Evolutionary conservation across 2,797 vertebrate species (phyloP).

Genomic region (Peromyscus aztecus): DNA sequence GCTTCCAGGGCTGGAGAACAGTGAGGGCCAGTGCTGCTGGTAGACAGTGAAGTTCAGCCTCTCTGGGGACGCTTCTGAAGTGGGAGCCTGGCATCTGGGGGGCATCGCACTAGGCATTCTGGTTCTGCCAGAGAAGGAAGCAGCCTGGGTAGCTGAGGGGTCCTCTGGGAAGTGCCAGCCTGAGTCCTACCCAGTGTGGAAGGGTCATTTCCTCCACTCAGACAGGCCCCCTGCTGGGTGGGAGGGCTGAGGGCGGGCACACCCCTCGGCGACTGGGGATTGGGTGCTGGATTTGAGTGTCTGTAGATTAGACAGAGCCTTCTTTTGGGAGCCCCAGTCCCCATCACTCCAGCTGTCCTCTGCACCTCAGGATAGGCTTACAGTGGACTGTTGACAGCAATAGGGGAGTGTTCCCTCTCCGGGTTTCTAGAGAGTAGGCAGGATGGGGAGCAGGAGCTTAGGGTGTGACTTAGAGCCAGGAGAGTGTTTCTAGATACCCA

Average conservation of each 20-base stretch:
- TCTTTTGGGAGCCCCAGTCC: rapidly evolving
- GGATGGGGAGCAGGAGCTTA: not conserved
- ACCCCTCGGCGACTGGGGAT: not conserved
- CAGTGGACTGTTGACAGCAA: not conserved
- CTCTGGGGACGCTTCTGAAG: not conserved
- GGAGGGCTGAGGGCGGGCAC: not conserved
- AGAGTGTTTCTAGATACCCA: not conserved
- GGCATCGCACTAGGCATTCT: not conserved
- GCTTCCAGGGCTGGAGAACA: not conserved
- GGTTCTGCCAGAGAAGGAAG: not conserved
- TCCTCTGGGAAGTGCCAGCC: not conserved
- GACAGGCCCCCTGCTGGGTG: too few relatives aligned
- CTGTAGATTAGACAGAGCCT: not conserved
- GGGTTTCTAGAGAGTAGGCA: not conserved
- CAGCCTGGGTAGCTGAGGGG: not conserved
- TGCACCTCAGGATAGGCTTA: not conserved
- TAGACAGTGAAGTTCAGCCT: not conserved
- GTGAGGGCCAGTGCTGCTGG: not conserved
- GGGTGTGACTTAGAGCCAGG: not conserved
- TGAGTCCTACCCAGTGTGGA: not conserved
- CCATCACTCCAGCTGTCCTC: not conserved
- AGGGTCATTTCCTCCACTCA: not conserved
- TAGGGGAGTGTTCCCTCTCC: not conserved
- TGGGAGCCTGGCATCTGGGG: not conserved
- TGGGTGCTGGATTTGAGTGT: not conserved